Percentiles rank a stretch among this genome's conserved stretches.
Conservation (phyloP, 2,888 invertebrate species). For the Campoletis raptor region DNA sequence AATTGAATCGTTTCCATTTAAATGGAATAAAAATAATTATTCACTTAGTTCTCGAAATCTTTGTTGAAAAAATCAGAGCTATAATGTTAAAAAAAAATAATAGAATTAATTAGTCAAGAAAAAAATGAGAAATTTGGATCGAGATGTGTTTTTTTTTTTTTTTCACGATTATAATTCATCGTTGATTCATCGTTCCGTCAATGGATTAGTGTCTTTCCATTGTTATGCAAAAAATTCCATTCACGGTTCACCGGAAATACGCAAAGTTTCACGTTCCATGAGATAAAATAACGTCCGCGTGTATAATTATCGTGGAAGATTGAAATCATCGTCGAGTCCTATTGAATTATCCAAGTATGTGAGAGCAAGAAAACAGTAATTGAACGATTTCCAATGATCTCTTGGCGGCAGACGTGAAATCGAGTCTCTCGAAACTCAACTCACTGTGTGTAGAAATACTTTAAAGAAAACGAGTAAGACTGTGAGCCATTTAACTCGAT, state of each 20-base stretch:
- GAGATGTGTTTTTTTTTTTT: background rate
- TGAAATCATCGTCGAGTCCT: background rate
- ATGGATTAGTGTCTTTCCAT: constrained; percentile 2
- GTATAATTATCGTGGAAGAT: constrained; percentile 33
- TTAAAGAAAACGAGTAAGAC: background rate
- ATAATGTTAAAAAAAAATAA: background rate
- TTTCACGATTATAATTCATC: background rate
- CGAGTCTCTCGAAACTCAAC: constrained; percentile 68
- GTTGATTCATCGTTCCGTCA: background rate
- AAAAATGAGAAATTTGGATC: background rate
- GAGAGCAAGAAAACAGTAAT: constrained; percentile 69
- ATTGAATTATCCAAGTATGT: constrained; percentile 42
- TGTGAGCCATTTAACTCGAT: constrained; percentile 8
- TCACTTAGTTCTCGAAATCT: background rate
- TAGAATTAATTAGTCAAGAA: background rate
- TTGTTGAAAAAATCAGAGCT: background rate
- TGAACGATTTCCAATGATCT: constrained; percentile 72
- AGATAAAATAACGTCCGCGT: constrained; percentile 7
- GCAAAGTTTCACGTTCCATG: background rate
- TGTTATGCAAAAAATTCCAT: constrained; percentile 2
- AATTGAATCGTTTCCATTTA: background rate
- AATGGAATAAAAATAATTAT: background rate
- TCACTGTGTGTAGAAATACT: background rate
- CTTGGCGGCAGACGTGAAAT: constrained; percentile 77
- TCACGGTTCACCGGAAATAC: constrained; percentile 13